Evolutionary conservation across 2,797 vertebrate genomes (phyloP), one percentile per base, ranked within the genome.

Genomic region (Thaleichthys pacificus): DNA sequence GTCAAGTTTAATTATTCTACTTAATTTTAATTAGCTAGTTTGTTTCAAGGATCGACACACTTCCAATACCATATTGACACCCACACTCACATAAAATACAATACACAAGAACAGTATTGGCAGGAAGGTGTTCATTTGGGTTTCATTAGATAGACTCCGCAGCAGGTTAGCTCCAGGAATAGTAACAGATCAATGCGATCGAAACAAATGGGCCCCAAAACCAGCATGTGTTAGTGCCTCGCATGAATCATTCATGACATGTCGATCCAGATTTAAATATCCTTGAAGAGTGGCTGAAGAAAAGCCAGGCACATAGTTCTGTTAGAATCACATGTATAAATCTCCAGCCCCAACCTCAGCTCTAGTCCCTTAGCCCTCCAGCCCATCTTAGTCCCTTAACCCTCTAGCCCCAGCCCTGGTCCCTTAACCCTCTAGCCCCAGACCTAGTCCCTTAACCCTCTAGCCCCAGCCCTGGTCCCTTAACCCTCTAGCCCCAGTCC

Each of bases 131-230:
- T 21, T 51, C 42, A 72, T 60, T n/a, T n/a, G 22, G 49, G 49
- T 49, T 61, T 47, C 22, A 66, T 72, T 30, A 61, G 61, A 61
- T 49, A 51, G 60, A 71, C 69, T 70, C 66, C 69, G 9, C 65
- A 69, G 32, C 24, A 57, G 42, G 56, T 61, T 21, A 60, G 56
- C 57, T 65, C 49, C 71, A 72, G 71, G 65, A 72, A 70, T 64
- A 58, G 66, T 65, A 80, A 67, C 56, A 17, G 58, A 68, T 76
- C 76, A 70, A 70, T 72, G 30, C 57, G 58, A 65, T 57, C 60
- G 35, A 58, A 54, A 3, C 70, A 38, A 63, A 75, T 22, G 69
- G 21, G 67, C 47, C 30, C 57, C 24, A 60, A 58, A 21, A 26
- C 22, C 65, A n/a, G 12, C 1, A 14, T 26, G 38, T 14, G 38